Evolutionary conservation across 1,140 invertebrate species (phyloP), one percentile per base, ranked within the genome.

Genomic region (Drosophila pseudoananassae): DNA sequence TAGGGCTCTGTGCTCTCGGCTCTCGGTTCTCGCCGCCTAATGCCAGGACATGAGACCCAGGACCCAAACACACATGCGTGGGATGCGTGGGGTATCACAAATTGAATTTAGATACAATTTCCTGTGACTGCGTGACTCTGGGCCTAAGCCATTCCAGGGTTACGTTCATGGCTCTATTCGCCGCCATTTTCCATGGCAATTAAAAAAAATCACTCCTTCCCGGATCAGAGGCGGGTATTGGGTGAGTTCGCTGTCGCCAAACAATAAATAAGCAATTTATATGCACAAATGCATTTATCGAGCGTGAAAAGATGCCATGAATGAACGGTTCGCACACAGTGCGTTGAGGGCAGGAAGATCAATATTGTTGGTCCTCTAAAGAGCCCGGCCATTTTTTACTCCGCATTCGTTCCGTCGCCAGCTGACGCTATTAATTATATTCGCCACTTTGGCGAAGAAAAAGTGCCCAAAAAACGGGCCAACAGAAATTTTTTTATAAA

Each of bases 81-180:
- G 33, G 31, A 12, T 58, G 60, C 56, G 66, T 68, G 65, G 58
- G 68, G 73, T 80, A 79, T 59, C 81, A 87, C 79, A 85, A 85
- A 85, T 85, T 85, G 78, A 85, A 85, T 85, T 85, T 87, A 87
- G 82, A 85, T 85, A 85, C 82, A 87, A 85, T 85, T 87, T 87
- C 82, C 82, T 78, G 82, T 87, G 73, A 58, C 68, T 85, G 81
- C 82, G 81, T 85, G 82, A 87, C 82, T 81, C 50, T 14, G 50
- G 33, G 63, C 65, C 65, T 69, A 68, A 69, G 65, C 65, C 65
- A 14, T 55, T 53, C 29, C 50, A 23, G 23, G 29, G 12, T 20
- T 46, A 17, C 40, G 27, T 45, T 68, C n/a, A 31, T 23, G 36
- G 20, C 53, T 68, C 29, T 29, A 47, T 46, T 27, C 43, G 17